Evolutionary conservation across 2,888 invertebrate species (phyloP).

Genomic region (Atrina japonica): DNA sequence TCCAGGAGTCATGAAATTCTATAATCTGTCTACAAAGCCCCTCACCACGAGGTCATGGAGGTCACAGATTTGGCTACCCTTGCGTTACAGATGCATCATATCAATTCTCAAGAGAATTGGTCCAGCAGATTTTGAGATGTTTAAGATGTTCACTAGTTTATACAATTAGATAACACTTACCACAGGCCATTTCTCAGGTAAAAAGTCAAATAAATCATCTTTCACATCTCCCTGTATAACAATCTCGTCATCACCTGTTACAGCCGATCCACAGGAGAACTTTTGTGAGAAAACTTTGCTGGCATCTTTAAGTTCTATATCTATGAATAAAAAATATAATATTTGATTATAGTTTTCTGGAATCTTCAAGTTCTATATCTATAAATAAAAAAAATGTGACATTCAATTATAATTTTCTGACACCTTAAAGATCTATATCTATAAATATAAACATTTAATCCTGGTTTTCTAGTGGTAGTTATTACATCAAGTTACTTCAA

Average conservation of each 20-base stretch:
- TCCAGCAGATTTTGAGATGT: no score
- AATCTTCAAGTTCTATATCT: conserved; percentile 98
- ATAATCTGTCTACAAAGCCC: no score
- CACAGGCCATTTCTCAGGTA: conserved; percentile 99
- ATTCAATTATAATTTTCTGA: conserved; percentile 95
- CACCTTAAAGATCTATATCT: conserved; percentile 95
- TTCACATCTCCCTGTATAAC: conserved; percentile 99
- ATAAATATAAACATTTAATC: no score
- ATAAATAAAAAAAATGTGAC: conserved; percentile 57
- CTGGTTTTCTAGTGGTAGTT: no score
- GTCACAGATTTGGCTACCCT: no score
- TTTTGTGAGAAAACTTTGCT: conserved; percentile 98
- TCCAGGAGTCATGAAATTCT: no score
- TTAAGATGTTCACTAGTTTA: no score
- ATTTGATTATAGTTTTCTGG: conserved; percentile 95
- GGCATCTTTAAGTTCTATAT: conserved; percentile 98
- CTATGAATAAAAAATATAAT: conserved; percentile 82
- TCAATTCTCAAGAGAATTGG: no score
- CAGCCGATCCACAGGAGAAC: conserved; percentile 99
- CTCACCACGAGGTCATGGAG: no score
- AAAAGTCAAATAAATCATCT: conserved; percentile 98
- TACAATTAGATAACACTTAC: conserved; percentile 83
- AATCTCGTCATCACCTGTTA: conserved; percentile 99
- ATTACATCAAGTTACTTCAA: no score
- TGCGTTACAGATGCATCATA: no score